Evolutionary conservation across 2,888 invertebrate species (phyloP).

Genomic region (Cynaeus angustus): DNA sequence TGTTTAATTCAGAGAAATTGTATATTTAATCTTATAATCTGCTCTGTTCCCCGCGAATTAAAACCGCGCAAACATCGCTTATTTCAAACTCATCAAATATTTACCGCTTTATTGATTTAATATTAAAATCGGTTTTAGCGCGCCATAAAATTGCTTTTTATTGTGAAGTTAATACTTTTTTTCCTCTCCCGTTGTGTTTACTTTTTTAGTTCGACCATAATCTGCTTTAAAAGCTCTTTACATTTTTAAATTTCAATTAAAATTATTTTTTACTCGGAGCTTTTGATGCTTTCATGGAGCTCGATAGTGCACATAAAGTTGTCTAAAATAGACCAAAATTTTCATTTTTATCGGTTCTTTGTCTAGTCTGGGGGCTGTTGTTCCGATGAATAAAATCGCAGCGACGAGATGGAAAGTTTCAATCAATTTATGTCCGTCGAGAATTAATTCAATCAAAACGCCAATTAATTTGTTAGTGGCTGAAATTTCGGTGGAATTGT

Average conservation of each 20-base stretch:
- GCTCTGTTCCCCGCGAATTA: slow-evolving; percentile 70
- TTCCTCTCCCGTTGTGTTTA: slow-evolving; percentile 36
- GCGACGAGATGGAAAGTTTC: slow-evolving; percentile 19
- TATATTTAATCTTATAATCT: slow-evolving; percentile 72
- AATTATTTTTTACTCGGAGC: slow-evolving; percentile 36
- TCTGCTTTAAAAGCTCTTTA: slow-evolving; percentile 50
- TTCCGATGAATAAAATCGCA: no score
- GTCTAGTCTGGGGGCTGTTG: no score
- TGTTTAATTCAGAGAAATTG: slow-evolving; percentile 71
- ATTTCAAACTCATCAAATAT: slow-evolving; percentile 68
- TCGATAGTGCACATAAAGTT: no score
- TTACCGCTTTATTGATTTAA: slow-evolving; percentile 65
- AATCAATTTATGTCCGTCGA: slow-evolving; percentile 21
- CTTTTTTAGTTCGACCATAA: slow-evolving; percentile 48
- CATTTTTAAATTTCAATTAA: slow-evolving; percentile 55
- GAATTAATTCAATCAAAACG: slow-evolving; percentile 23
- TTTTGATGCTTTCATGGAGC: slow-evolving; percentile 1
- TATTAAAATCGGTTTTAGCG: slow-evolving; percentile 62
- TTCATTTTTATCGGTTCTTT: no score
- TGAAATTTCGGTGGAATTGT: slow-evolving; percentile 25
- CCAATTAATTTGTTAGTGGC: slow-evolving; percentile 27
- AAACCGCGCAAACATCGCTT: slow-evolving; percentile 70
- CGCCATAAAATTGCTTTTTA: slow-evolving; percentile 49
- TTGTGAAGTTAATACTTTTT: slow-evolving; percentile 50
- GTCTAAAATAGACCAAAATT: no score